Conservation (phyloP, 2,888 invertebrate genomes). For the Drosophila nr. fundita region DNA sequence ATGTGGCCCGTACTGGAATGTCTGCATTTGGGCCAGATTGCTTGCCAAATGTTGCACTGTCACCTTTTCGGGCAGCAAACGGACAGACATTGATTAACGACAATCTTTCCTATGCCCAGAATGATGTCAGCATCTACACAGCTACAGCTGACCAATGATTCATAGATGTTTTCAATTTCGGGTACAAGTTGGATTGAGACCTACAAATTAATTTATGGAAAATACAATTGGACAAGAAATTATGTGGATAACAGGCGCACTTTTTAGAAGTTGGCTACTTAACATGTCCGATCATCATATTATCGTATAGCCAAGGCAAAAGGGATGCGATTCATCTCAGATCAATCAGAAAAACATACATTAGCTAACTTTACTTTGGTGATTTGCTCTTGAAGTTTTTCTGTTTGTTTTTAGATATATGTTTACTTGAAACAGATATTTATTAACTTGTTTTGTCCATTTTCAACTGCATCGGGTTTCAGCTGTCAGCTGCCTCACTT, state of each 20-base stretch:
- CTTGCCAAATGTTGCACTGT: constrained; percentile 47
- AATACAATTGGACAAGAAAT: neutral
- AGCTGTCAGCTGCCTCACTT: constrained; percentile 37
- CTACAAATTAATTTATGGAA: neutral
- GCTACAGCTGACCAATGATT: neutral
- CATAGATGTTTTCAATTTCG: neutral
- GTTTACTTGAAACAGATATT: constrained; percentile 1
- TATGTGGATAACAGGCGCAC: neutral
- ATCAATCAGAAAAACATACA: neutral
- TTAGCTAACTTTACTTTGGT: neutral
- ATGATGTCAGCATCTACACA: constrained; percentile 23
- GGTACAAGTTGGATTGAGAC: neutral
- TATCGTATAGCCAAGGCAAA: neutral
- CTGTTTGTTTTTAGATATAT: neutral
- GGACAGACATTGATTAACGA: constrained; percentile 58
- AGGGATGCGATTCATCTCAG: neutral
- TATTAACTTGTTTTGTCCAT: constrained; percentile 2
- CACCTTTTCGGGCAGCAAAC: constrained; percentile 30
- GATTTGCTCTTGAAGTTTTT: neutral
- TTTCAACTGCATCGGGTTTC: constrained; percentile 4
- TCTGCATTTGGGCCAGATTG: constrained; percentile 30
- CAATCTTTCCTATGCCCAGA: constrained; percentile 17
- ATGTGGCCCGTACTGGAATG: neutral
- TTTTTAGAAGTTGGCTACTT: neutral
- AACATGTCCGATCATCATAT: neutral